phyloP scores from a whole-genome alignment of 1,140 invertebrate species.

The Pachypeltis micranthus region DNA sequence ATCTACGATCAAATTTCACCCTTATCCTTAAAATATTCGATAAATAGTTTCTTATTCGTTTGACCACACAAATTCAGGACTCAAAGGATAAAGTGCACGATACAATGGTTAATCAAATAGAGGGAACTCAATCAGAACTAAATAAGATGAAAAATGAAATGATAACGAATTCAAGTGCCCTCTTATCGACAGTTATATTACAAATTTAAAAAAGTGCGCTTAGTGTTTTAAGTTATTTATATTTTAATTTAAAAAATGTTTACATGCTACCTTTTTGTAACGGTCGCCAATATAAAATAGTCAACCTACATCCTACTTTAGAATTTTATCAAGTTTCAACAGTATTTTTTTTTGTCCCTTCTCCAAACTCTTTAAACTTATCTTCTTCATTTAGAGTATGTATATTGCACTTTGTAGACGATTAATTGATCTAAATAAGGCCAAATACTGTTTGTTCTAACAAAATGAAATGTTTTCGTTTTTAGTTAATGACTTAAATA shows the following conservation, averaged over 20 bases:
- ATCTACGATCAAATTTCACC: no score
- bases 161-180: no score
- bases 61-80: no score
- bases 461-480: not conserved
- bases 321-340: conserved; percentile 19
- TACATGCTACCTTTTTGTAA: conserved; percentile 11
- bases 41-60: not conserved
- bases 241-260: no score
- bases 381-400: not conserved
- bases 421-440: conserved; percentile 21
- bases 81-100: no score
- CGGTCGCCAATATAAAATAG: conserved; percentile 18
- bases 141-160: no score
- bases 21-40: no score
- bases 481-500: no score
- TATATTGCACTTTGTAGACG: conserved; percentile 11
- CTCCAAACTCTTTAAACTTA: conserved; percentile 12
- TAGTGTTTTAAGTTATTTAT: no score
- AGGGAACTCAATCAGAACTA: no score
- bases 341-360: conserved; percentile 14
- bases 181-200: no score
- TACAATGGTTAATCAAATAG: no score
- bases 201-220: conserved; percentile 17
- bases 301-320: conserved; percentile 20
- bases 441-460: conserved; percentile 13